A percentile compares a stretch with the other conserved stretches of the same genome.
These are phyloP conservation scores for Nematostella vectensis DNA, from an alignment of 92 coral and sea anemone genomes.

Conservation along the genomic window DNA sequence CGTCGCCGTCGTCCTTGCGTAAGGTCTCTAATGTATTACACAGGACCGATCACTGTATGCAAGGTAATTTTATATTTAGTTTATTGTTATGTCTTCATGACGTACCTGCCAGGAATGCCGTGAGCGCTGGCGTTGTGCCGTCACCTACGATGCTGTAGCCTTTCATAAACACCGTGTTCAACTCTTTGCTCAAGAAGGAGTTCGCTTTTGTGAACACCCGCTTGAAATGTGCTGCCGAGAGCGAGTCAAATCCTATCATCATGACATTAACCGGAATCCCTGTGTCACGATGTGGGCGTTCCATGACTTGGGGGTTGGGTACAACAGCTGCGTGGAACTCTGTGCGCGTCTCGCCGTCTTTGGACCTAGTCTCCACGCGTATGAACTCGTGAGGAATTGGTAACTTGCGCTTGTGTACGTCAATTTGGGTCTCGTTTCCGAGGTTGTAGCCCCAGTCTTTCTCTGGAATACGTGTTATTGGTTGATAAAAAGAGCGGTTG, in stretches of 20 bases:
- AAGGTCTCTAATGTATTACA: no score
- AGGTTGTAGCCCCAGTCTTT: conserved; percentile 58
- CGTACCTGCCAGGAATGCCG: conserved; percentile 85
- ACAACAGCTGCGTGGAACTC: conserved; percentile 83
- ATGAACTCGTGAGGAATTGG: conserved; percentile 64
- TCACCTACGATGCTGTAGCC: conserved; percentile 91
- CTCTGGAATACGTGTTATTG: conserved; percentile 39
- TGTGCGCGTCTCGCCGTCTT: conserved; percentile 39
- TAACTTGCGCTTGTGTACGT: not conserved
- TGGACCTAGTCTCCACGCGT: conserved; percentile 46
- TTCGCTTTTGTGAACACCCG: conserved; percentile 73
- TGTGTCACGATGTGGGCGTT: conserved; percentile 18
- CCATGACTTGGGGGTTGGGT: conserved; percentile 46
- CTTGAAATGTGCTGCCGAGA: conserved; percentile 68
- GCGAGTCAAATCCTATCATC: conserved; percentile 83
- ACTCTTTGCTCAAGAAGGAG: conserved; percentile 50
- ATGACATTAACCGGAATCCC: conserved; percentile 76
- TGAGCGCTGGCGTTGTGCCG: conserved; percentile 90
- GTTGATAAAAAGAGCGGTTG: conserved; percentile 8
- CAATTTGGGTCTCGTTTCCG: not conserved
- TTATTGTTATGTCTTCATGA: no score
- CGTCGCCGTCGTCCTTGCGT: no score
- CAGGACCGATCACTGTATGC: no score
- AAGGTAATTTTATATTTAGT: no score
- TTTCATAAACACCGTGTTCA: conserved; percentile 54